Conservation (phyloP, 1,140 invertebrate species). For the Idris sp. region DNA sequence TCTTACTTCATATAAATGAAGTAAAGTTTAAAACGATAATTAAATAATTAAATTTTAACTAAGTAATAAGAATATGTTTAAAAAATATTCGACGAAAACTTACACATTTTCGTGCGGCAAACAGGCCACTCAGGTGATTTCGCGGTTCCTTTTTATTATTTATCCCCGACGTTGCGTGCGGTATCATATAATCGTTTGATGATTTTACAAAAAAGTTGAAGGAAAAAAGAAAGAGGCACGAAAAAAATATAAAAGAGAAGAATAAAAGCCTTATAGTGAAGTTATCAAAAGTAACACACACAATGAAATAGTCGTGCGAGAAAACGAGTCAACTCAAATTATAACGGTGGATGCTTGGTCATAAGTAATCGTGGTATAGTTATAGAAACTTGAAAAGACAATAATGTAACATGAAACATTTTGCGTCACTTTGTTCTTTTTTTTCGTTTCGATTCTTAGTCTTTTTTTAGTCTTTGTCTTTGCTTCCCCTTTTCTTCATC, state of each 20-base stretch:
- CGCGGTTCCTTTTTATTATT: conserved; percentile 57
- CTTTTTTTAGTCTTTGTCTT: too few species aligned
- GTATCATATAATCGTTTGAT: conserved; percentile 47
- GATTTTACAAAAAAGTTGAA: conserved; percentile 50
- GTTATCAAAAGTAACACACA: conserved; percentile 55
- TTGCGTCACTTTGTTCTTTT: conserved; percentile 6
- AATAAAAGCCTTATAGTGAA: conserved; percentile 26
- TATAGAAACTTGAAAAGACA: conserved; percentile 46
- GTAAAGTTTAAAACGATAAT: too few species aligned
- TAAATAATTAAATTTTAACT: too few species aligned
- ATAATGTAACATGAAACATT: conserved; percentile 45
- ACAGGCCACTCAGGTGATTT: conserved; percentile 41
- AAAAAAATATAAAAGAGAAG: conserved; percentile 2
- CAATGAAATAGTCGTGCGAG: conserved; percentile 51
- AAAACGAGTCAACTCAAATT: conserved; percentile 50
- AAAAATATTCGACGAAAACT: too few species aligned
- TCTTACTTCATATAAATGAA: too few species aligned
- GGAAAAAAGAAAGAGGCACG: conserved; percentile 4
- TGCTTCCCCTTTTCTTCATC: conserved; percentile 12
- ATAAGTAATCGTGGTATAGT: conserved; percentile 50
- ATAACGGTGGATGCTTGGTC: conserved; percentile 55
- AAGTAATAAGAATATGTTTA: too few species aligned
- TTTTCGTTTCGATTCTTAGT: conserved; percentile 1
- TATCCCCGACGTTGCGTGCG: conserved; percentile 44
- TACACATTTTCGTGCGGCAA: conserved; percentile 13